A percentile compares a stretch with the other conserved stretches of the same genome.
Evolutionary conservation across 2,797 vertebrate species (phyloP).

Genomic region (Zalophus californianus): DNA sequence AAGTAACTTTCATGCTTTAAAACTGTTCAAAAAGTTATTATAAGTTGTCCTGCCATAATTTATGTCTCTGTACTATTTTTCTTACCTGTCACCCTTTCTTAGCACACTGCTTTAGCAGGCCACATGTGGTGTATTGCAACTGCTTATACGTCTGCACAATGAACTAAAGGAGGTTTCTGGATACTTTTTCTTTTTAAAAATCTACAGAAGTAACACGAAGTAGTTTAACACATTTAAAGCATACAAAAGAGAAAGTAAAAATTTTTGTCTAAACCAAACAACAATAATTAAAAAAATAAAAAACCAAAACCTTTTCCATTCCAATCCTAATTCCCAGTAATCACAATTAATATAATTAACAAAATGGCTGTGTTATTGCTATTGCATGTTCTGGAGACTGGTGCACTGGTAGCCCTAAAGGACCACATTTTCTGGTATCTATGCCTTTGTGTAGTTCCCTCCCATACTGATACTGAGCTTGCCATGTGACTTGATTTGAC

Average conservation of each 20-base stretch:
- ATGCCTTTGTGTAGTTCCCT: not conserved
- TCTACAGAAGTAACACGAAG: not conserved
- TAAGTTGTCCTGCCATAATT: not conserved
- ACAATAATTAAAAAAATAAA: not conserved
- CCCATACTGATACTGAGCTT: not conserved
- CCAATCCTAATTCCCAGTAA: not conserved
- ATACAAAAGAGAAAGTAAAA: conserved; percentile 49
- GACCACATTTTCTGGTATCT: not conserved
- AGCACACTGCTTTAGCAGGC: not conserved
- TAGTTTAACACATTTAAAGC: conserved; percentile 30
- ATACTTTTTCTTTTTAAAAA: not conserved
- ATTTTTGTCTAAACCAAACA: not conserved
- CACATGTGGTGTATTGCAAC: not conserved
- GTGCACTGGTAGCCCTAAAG: not conserved
- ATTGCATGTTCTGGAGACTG: not conserved
- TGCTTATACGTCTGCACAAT: not conserved
- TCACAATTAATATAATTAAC: not conserved
- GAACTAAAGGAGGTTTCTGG: not conserved
- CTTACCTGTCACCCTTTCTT: not conserved
- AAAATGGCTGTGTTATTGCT: not conserved
- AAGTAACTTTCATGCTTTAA: not conserved
- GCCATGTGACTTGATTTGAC: not conserved
- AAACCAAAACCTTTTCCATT: not conserved
- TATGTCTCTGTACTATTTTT: not conserved
- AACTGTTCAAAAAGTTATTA: not conserved